Evolutionary conservation across 2,113 vertebrate species (phyloP).

Genomic region (Rissa tridactyla): DNA sequence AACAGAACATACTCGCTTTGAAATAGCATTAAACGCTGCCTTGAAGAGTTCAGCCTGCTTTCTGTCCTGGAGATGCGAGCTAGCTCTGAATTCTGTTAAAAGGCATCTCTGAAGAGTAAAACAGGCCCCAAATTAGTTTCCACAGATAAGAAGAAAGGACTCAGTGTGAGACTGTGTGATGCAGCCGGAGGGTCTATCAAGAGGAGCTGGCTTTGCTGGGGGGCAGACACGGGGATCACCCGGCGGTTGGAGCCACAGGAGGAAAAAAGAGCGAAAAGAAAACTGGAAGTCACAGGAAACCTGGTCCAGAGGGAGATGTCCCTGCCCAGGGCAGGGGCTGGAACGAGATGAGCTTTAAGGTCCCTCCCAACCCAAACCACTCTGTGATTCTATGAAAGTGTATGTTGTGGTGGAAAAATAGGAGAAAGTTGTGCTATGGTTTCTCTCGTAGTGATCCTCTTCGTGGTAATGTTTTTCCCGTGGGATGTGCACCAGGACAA

Average conservation of each 20-base stretch:
- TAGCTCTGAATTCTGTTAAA: background rate
- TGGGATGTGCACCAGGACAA: background rate
- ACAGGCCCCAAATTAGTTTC: background rate
- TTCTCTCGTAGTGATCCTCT: background rate
- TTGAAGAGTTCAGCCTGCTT: background rate
- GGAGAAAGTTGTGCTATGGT: background rate
- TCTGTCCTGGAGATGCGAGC: background rate
- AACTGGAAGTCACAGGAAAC: background rate
- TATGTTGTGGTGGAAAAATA: background rate
- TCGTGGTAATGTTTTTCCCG: background rate
- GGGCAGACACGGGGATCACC: background rate
- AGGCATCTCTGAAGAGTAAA: background rate
- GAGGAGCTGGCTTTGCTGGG: background rate
- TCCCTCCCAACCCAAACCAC: no score
- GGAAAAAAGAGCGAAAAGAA: background rate
- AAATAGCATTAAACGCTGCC: background rate
- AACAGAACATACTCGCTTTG: background rate
- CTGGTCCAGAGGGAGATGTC: no score
- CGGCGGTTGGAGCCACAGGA: background rate
- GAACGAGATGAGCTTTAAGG: no score
- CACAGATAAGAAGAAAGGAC: background rate
- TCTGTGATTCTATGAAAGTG: background rate
- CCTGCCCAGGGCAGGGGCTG: no score
- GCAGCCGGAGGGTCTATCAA: background rate
- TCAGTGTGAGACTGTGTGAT: background rate